Evolutionary conservation across 2,797 vertebrate genomes (phyloP).

Genomic region (Masticophis lateralis): DNA sequence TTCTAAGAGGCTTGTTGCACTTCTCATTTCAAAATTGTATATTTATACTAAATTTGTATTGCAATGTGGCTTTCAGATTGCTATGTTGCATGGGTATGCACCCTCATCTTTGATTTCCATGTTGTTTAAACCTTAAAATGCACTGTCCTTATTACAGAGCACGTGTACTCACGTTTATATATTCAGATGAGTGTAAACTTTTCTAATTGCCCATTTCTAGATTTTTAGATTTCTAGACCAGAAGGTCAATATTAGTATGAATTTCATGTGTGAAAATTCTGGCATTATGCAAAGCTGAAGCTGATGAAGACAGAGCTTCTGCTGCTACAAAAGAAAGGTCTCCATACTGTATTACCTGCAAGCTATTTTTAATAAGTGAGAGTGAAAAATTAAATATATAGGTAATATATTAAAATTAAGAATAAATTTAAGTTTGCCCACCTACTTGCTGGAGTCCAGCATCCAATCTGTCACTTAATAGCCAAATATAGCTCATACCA

Average conservation of each 20-base stretch:
- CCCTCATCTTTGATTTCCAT: slow-evolving; percentile 26
- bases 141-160: slow-evolving; percentile 25
- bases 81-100: slow-evolving; percentile 34
- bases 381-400: not conserved
- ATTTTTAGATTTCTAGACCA: not conserved
- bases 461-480: not conserved
- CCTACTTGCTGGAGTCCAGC: not conserved
- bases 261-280: not conserved
- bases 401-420: not conserved
- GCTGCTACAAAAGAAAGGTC: not conserved
- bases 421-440: not conserved
- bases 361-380: not conserved
- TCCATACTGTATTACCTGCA: not conserved
- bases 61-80: slow-evolving; percentile 22
- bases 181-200: not conserved
- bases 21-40: slow-evolving; percentile 24
- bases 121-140: slow-evolving; percentile 25
- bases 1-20: slow-evolving; percentile 4
- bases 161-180: slow-evolving; percentile 12
- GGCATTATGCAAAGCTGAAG: not conserved
- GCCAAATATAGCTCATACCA: not conserved
- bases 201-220: not conserved
- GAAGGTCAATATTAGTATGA: not conserved
- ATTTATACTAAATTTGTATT: slow-evolving; percentile 25
- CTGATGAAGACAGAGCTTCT: not conserved